Evolutionary conservation across 2,797 vertebrate species (phyloP).

Genomic region (Emydoidea blandingii): DNA sequence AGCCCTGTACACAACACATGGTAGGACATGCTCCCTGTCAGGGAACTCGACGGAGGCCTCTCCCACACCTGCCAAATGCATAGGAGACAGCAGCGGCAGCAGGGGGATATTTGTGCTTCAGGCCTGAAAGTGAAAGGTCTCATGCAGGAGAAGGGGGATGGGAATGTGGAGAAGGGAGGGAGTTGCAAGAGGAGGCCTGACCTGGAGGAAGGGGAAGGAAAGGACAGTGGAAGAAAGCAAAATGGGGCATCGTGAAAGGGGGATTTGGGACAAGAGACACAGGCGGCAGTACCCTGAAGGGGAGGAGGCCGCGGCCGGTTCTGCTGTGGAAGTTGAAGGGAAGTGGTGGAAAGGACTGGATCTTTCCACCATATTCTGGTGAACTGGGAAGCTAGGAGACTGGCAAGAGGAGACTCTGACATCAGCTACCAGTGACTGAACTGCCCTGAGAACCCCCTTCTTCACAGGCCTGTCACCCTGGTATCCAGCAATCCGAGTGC

Average conservation of each 20-base stretch:
- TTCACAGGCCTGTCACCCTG: neutral
- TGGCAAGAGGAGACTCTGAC: neutral
- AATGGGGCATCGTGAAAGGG: neutral
- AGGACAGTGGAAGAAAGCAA: neutral
- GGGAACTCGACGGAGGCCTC: neutral
- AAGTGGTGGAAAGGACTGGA: neutral
- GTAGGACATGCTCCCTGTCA: neutral
- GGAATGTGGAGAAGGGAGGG: neutral
- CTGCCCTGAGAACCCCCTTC: neutral
- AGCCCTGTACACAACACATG: neutral
- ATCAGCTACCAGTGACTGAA: neutral
- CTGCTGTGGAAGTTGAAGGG: neutral
- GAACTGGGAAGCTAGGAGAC: neutral
- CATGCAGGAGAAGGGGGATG: neutral
- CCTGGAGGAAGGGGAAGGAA: neutral
- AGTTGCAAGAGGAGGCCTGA: neutral
- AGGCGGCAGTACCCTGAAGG: neutral
- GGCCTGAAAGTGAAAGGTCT: neutral
- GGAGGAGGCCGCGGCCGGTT: neutral
- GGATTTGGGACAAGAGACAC: neutral
- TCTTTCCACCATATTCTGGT: neutral
- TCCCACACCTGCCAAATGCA: neutral
- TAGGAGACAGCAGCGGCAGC: neutral
- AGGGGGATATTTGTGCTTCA: neutral
- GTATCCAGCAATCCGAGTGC: neutral